Evolutionary conservation across 1,140 invertebrate species (phyloP).

Genomic region (Geopemphigus sp.): DNA sequence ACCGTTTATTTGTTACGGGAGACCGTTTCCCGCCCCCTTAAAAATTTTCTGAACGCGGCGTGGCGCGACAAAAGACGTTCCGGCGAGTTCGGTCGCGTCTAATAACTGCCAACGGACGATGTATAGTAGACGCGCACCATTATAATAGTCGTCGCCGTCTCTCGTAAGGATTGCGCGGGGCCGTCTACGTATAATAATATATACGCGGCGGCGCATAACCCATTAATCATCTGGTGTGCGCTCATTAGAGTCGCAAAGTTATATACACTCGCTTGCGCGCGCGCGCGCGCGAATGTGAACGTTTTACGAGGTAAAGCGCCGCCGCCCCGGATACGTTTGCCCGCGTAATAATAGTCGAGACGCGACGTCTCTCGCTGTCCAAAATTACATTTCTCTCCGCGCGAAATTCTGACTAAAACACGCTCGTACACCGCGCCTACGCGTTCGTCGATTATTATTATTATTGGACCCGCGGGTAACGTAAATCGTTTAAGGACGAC

Average conservation of each 20-base stretch:
- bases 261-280: no score
- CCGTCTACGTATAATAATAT: neutral
- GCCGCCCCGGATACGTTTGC: neutral
- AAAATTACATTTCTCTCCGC: neutral
- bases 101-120: neutral
- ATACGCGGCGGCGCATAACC: neutral
- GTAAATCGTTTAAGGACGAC: neutral
- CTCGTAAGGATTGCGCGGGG: neutral
- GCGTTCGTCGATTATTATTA: neutral
- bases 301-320: constrained; percentile 25
- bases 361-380: neutral
- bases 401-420: no score
- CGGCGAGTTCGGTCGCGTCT: neutral
- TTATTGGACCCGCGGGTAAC: neutral
- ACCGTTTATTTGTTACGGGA: no score
- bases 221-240: constrained; percentile 29
- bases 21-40: no score
- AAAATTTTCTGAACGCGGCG: no score
- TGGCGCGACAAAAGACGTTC: neutral
- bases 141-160: constrained; percentile 1
- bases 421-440: no score
- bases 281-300: neutral
- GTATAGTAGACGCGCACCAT: neutral
- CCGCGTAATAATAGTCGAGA: neutral
- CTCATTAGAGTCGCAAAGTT: constrained; percentile 42